A percentile compares a stretch with the other conserved stretches of the same genome.
Conservation (phyloP, 2,888 invertebrate species). For the Cantharis rufa region DNA sequence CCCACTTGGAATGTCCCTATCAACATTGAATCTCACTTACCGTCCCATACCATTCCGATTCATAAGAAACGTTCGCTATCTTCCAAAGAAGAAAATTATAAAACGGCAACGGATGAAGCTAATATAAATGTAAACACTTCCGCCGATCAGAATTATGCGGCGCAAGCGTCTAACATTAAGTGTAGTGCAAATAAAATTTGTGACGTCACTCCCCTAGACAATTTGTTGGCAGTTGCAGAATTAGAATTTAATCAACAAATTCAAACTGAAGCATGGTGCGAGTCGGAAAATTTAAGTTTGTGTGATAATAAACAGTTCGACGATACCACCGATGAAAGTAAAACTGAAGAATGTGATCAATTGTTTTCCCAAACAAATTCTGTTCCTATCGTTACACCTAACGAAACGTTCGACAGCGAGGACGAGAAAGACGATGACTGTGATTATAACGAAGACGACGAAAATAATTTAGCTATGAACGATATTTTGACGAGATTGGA, state of each 20-base stretch:
- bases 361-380: not conserved
- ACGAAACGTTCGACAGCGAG: slow-evolving; percentile 30
- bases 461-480: slow-evolving; percentile 55
- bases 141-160: slow-evolving; percentile 47
- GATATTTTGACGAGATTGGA: slow-evolving; percentile 69
- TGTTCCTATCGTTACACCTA: not conserved
- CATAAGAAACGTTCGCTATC: slow-evolving; percentile 51
- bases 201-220: slow-evolving; percentile 62
- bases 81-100: slow-evolving; percentile 41
- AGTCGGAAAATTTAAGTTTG: slow-evolving; percentile 17
- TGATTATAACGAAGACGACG: slow-evolving; percentile 54
- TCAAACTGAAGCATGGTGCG: slow-evolving; percentile 51
- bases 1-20: slow-evolving; percentile 54
- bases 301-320: slow-evolving; percentile 4
- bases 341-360: slow-evolving; percentile 49
- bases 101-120: slow-evolving; percentile 28
- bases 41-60: slow-evolving; percentile 65
- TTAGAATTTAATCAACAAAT: slow-evolving; percentile 66
- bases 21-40: slow-evolving; percentile 66
- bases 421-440: slow-evolving; percentile 48
- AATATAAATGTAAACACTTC: slow-evolving; percentile 49
- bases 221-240: slow-evolving; percentile 67
- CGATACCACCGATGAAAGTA: not conserved
- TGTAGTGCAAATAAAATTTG: slow-evolving; percentile 51
- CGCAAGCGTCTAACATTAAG: slow-evolving; percentile 51